Evolutionary conservation across 2,888 invertebrate species (phyloP), one percentile per base, ranked within the genome.

Genomic region (Eupithecia exiguata): DNA sequence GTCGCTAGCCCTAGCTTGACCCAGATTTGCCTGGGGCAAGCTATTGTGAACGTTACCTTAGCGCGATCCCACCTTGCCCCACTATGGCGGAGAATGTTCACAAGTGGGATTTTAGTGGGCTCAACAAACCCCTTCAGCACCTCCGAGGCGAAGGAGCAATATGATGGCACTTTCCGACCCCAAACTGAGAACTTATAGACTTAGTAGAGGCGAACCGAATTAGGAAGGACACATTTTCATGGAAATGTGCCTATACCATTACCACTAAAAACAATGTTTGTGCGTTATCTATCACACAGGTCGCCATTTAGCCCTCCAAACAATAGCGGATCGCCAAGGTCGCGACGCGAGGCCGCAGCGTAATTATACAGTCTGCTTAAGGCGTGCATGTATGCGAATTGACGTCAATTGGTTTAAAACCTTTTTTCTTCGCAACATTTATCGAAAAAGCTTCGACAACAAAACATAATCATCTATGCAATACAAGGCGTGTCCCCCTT

Each of bases 321-420:
- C 36, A 49, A 35, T 58, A 58, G 58, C 43, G 71, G 71, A 46
- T 71, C 38, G 61, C 58, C 71, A 70, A 74, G 74, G 74, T 69
- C 67, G 65, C 12, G 38, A 25, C 43, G 35, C 21, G 36, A 58
- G 58, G 46, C 30, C 68, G 68, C 70, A 40, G 65, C 5, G 38
- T 25, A 74, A 71, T 69, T 66, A 74, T 62, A 69, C 67, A 38
- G 69, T 69, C 71, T 74, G 46, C 65, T 25, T 69, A 61, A 71
- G 30, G 30, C 30, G 30, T 30, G 30, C 2, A 30, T 30, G 30
- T 30, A 30, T 30, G 30, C 4, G 30, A 30, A 30, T 3, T 30
- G 30, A 30, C 30, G 30, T 30, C 30, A 30, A 30, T 30, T 30
- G 30, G 30, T 1, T 30, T 30, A 30, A 30, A 30, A 30, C 30